phyloP scores from a whole-genome alignment of 2,888 invertebrate genomes.

The Eupithecia pulchellata region DNA sequence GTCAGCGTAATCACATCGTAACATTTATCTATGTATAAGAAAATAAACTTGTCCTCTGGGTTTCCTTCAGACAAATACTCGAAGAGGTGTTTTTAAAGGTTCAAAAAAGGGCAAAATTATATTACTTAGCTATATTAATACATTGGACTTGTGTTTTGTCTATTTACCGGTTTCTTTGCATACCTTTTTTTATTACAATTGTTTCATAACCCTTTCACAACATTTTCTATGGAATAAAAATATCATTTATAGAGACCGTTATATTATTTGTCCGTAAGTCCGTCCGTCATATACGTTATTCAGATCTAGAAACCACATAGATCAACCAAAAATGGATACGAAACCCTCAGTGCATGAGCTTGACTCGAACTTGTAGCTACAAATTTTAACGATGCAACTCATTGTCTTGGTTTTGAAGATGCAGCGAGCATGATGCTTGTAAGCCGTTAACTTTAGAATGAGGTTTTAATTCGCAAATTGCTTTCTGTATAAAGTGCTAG shows the following conservation, averaged over 20 bases:
- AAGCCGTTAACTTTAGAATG: constrained; percentile 1
- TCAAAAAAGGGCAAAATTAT: background rate
- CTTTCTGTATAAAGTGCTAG: background rate
- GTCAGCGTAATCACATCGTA: background rate
- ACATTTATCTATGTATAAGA: background rate
- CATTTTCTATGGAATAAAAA: no score
- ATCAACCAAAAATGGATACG: no score
- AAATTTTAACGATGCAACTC: background rate
- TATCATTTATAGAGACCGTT: no score
- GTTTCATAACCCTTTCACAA: no score
- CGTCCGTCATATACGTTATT: no score
- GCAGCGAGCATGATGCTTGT: background rate
- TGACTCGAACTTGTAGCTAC: background rate
- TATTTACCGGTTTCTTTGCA: no score
- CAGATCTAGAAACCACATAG: no score
- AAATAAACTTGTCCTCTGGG: background rate
- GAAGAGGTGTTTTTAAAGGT: background rate
- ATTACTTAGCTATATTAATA: no score
- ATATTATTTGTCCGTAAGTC: no score
- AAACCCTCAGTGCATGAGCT: background rate
- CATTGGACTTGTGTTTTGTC: no score
- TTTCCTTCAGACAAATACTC: background rate
- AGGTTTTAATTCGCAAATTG: background rate
- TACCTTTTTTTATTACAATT: no score
- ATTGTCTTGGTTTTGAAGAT: constrained; percentile 7